Conservation (phyloP, 2,888 invertebrate genomes). For the Panorpa germanica region DNA sequence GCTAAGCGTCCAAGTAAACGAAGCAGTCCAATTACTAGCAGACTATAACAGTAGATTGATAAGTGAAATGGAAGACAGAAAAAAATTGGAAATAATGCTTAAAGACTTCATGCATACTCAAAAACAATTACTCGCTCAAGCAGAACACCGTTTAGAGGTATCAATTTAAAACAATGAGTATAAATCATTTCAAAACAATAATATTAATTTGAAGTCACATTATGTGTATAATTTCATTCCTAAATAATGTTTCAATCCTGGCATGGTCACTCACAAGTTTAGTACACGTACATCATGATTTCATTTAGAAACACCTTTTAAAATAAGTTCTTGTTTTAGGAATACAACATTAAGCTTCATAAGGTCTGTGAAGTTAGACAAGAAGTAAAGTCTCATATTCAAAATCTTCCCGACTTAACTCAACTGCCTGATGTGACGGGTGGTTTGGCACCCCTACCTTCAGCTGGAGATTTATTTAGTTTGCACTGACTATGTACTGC, state of each 20-base stretch:
- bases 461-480: constrained; percentile 87
- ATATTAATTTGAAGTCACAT: constrained; percentile 1
- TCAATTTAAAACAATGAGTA: constrained; percentile 10
- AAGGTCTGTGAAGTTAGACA: constrained; percentile 73
- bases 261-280: constrained; percentile 1
- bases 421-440: constrained; percentile 84
- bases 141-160: constrained; percentile 77
- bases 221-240: no score
- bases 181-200: constrained; percentile 3
- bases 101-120: constrained; percentile 76
- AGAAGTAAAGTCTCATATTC: constrained; percentile 83
- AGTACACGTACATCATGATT: constrained; percentile 4
- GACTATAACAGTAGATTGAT: constrained; percentile 78
- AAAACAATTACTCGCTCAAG: constrained; percentile 65
- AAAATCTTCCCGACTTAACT: constrained; percentile 83
- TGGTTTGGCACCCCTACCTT: constrained; percentile 81
- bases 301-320: constrained; percentile 5
- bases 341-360: constrained; percentile 75
- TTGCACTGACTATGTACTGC: no score
- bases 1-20: constrained; percentile 66
- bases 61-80: constrained; percentile 77
- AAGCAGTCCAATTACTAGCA: constrained; percentile 67
- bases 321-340: constrained; percentile 35
- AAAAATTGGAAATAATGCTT: constrained; percentile 70
- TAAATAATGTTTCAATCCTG: constrained; percentile 4